Percentiles rank a stretch among this genome's conserved stretches.
phyloP scores from a whole-genome alignment of 1,140 invertebrate species.

The Drosophila setifemur region DNA sequence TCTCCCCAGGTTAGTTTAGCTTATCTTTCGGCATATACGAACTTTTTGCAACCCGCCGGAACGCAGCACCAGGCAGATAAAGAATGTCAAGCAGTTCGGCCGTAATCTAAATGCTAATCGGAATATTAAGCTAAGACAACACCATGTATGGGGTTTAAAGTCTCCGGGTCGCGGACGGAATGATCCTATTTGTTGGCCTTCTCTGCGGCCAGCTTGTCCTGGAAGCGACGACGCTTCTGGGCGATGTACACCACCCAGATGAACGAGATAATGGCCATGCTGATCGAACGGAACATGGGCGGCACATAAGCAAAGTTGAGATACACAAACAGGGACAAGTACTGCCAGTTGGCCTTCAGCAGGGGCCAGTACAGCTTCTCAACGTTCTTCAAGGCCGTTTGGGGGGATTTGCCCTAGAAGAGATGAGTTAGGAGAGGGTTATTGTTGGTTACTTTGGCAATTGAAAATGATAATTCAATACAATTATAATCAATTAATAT shows the following conservation, averaged over 20 bases:
- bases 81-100: slow-evolving; percentile 9
- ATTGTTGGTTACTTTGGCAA: too few relatives aligned
- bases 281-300: slow-evolving; percentile 87
- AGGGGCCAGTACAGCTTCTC: slow-evolving; percentile 85
- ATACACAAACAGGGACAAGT: slow-evolving; percentile 87
- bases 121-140: slow-evolving; percentile 13
- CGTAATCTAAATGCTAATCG: slow-evolving; percentile 33
- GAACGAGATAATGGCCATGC: slow-evolving; percentile 87
- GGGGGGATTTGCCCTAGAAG: slow-evolving; percentile 86
- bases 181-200: slow-evolving; percentile 39
- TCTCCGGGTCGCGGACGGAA: background rate
- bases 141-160: slow-evolving; percentile 8
- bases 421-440: background rate
- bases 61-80: slow-evolving; percentile 21
- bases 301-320: slow-evolving; percentile 88
- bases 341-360: slow-evolving; percentile 88
- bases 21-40: slow-evolving; percentile 10
- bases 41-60: slow-evolving; percentile 11
- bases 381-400: slow-evolving; percentile 84
- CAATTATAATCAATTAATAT: too few relatives aligned
- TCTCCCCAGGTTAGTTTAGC: slow-evolving; percentile 4
- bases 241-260: slow-evolving; percentile 88
- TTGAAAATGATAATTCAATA: too few relatives aligned
- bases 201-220: slow-evolving; percentile 57
- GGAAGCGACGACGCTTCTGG: slow-evolving; percentile 82